A percentile compares a stretch with the other conserved stretches of the same genome.
Conservation (phyloP, 2,888 invertebrate species). For the Oxystoma pomonae region DNA sequence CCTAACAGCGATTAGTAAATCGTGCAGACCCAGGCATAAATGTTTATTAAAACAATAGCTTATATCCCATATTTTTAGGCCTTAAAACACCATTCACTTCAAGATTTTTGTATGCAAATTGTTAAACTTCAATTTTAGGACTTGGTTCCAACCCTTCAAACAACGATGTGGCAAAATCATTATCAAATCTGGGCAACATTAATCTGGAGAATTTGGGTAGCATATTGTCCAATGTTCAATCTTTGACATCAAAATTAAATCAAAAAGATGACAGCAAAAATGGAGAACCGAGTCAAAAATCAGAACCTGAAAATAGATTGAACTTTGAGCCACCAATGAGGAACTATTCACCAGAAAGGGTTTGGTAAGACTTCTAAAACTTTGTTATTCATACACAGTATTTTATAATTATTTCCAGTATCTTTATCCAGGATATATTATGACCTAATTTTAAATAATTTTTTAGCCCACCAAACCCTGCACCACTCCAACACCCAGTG, state of each 20-base stretch:
- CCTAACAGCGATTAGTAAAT: no score
- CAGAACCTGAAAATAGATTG: slow-evolving; percentile 12
- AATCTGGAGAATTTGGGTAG: slow-evolving; percentile 37
- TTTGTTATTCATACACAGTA: no score
- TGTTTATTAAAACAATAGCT: no score
- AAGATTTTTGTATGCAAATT: no score
- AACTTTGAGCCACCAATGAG: slow-evolving; percentile 18
- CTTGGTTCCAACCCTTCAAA: not conserved
- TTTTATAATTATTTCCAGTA: no score
- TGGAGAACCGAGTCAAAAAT: slow-evolving; percentile 7
- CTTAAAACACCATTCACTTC: no score
- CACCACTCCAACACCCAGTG: no score
- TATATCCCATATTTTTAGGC: no score
- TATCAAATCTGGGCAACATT: slow-evolving; percentile 27
- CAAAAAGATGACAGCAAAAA: not conserved
- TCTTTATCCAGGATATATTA: not conserved
- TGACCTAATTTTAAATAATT: not conserved
- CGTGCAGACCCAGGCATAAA: no score
- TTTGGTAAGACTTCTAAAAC: no score
- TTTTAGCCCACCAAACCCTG: no score
- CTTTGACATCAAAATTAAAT: slow-evolving; percentile 3
- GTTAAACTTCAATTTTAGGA: not conserved
- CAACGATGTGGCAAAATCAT: not conserved
- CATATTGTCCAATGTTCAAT: slow-evolving; percentile 38
- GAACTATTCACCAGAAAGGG: not conserved